Base-by-base conservation (phyloP, 2,888 invertebrate genomes). In the Melinopterus prodromus region DNA sequence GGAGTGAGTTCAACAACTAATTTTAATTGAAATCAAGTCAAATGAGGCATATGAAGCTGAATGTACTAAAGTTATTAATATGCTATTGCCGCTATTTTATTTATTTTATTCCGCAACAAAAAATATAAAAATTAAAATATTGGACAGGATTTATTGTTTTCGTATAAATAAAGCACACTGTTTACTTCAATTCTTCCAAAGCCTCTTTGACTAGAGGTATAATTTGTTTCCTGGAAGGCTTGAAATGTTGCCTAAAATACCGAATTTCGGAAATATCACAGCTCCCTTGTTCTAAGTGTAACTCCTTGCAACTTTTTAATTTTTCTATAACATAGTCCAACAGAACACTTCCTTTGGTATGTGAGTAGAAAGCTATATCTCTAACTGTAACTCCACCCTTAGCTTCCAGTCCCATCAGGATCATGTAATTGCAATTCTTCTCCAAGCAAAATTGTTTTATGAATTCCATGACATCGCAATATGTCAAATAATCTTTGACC, bases 181-280 rank as follows among this genome's bases (percentile, higher is more conserved):
- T 77, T 77, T 77, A 69, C 26, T 70, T 70, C 6, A 71, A 71
- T 77, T 78, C 16, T 72, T 75, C 15, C 69, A 78, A 74, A 74
- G 82, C 72, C 71, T 89, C 88, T 83, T 90, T 91, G 14, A 94
- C 84, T 26, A 93, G 90, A 0, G 94, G 94, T 79, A 94, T 88
- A 82, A 94, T 92, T 85, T 95, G 94, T 86, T 95, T 95, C 36
- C 95, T 90, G 0, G 94, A 92, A 0, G 92, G 91, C 71, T 90
- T 89, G 0, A 92, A 85, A 85, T 95, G 85, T 84, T 94, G 94
- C 7, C 88, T 88, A 84, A 92, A 92, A 84, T 92, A 92, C 7
- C 86, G 83, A 75, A 92, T 90, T 78, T 90, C 86, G 69, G 88
- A 86, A 69, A 91, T 89, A 76, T 87, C 86, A 70, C 89, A 87